Base-by-base conservation (phyloP, 2,888 invertebrate genomes). In the Nemurella pictetii region DNA sequence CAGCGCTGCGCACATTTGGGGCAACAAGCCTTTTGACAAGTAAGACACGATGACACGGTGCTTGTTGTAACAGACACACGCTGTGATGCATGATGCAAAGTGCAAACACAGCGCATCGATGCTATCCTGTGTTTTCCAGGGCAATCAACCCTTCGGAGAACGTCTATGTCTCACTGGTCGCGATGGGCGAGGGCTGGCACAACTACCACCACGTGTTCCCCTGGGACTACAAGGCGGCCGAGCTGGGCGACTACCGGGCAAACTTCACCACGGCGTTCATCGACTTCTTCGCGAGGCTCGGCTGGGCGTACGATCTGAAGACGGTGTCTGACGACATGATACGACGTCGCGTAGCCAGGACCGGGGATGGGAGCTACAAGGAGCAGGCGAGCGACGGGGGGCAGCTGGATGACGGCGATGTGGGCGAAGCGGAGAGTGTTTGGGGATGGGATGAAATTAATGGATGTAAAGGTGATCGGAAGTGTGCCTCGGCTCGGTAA, bases 251-350 rank as follows among this genome's bases (percentile, higher is more conserved):
- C 88, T 88, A 90, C 83, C 89, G 91, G 15, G 89, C 93, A n/a
- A 96, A 96, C 89, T 83, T 93, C 0, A 96, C 96, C 0, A 95
- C 96, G 0, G 89, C 92, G 72, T 89, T 94, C 83, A 91, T 97
- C 83, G 94, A 97, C 88, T 89, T 93, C 12, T 95, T 95, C 89
- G 93, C 94, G 0, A 91, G 91, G 88, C 90, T 96, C 29, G 97
- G 97, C 78, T 95, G 94, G 94, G 96, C 95, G 0, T 96, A 95
- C 89, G 95, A 96, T 89, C 90, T 95, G 88, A 95, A 95, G 89
- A 89, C 92, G 84, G 94, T 95, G 0, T 93, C 95, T 0, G 90
- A 92, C 12, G 91, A 92, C 0, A 89, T 93, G 0, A 89, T 94
- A 0, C 88, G 89, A 84, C 89, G 91, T 28, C 91, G 94, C 15